Base-by-base conservation (phyloP, 2,113 vertebrate genomes). In the Onychostruthus taczanowskii region DNA sequence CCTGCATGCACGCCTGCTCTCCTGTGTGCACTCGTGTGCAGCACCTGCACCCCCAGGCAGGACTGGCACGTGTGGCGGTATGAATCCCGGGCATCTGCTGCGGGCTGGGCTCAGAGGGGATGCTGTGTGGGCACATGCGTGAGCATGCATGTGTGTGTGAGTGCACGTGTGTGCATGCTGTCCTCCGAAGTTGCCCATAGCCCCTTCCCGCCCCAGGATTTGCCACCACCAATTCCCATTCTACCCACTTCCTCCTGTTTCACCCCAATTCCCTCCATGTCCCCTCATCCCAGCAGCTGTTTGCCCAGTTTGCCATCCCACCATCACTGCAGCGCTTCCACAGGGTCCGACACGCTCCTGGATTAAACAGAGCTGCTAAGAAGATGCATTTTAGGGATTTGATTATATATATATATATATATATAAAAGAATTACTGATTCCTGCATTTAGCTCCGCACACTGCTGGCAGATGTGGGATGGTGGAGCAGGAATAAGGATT, bases 61-160 rank as follows among this genome's bases (percentile, higher is more conserved):
- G 43, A 10, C 31, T 35, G 64, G 55, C 27, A 61, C 43, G 8
- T 5, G 9, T 35, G 35, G 49, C 26, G 14, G 17, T 21, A 7
- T 3, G 13, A 50, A 37, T 59, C 50, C 44, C 11, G 35, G 30
- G 24, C 35, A 31, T 50, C 31, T 43, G 62, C 27, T 59, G 52
- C 31, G 18, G 31, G 31, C 33, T 7, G 31, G 63, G 37, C 53
- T 44, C 37, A 22, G 35, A 15, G 44, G 30, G 30, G 8, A n/a
- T 0, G 1, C 49, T 23, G 11, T 30, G 56, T n/a, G n/a, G n/a
- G 31, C 30, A 41, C 21, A 35, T 33, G 30, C 0, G 1, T 0
- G 1, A 56, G n/a, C 6, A 15, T 10, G 33, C 11, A 5, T 7
- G 10, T 28, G 16, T n/a, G 24, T 46, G 47, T 33, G 14, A 69